Evolutionary conservation across 2,888 invertebrate species (phyloP).

Genomic region (Loripinus fragilis): DNA sequence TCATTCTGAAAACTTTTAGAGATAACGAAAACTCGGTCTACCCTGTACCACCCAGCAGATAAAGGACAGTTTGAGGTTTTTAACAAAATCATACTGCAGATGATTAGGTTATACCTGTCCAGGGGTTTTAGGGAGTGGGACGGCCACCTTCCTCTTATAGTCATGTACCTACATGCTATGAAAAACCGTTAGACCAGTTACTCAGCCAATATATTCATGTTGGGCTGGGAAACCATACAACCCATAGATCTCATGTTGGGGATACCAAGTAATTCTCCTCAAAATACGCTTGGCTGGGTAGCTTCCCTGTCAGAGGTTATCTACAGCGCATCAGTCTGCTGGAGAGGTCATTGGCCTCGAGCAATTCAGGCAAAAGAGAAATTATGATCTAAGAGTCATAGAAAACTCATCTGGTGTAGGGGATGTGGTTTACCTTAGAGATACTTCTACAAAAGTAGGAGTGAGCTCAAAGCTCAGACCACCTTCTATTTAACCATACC

Average conservation of each 20-base stretch:
- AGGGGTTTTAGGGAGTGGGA: not conserved
- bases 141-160: not conserved
- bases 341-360: too few species aligned
- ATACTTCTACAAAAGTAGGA: too few species aligned
- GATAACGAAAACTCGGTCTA: constrained; percentile 31
- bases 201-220: constrained; percentile 24
- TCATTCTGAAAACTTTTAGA: constrained; percentile 30
- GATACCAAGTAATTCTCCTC: constrained; percentile 2
- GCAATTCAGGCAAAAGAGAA: too few species aligned
- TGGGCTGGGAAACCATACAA: constrained; percentile 15
- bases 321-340: too few species aligned
- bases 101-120: not conserved
- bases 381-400: too few species aligned
- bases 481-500: too few species aligned
- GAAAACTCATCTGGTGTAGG: too few species aligned
- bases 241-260: not conserved
- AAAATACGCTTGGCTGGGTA: not conserved
- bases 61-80: constrained; percentile 37
- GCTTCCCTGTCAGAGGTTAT: too few species aligned
- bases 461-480: too few species aligned
- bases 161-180: constrained; percentile 11
- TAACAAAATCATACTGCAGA: constrained; percentile 2
- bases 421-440: too few species aligned
- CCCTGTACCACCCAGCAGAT: constrained; percentile 27
- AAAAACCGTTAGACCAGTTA: constrained; percentile 15